Evolutionary conservation across 2,797 vertebrate species (phyloP).

Genomic region (Cuculus canorus): DNA sequence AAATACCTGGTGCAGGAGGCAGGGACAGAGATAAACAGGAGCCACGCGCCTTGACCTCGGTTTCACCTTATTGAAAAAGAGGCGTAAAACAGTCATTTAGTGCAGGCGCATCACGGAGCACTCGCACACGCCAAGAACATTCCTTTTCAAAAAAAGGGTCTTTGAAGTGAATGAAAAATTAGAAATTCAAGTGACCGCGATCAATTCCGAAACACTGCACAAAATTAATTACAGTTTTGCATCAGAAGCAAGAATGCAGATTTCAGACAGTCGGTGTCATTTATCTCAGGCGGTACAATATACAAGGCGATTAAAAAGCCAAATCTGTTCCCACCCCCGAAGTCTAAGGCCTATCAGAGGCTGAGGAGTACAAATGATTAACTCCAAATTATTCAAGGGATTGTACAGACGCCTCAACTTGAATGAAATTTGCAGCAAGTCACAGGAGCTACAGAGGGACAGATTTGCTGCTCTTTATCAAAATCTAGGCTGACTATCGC

Average conservation of each 20-base stretch:
- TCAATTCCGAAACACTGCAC: constrained; percentile 95
- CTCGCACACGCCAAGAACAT: constrained; percentile 56
- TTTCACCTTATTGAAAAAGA: constrained; percentile 81
- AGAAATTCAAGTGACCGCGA: constrained; percentile 90
- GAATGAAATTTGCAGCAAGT: constrained; percentile 78
- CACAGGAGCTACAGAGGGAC: constrained; percentile 68
- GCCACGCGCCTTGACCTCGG: constrained; percentile 77
- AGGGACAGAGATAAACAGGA: constrained; percentile 67
- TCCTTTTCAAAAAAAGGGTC: constrained; percentile 60
- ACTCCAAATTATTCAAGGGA: constrained; percentile 89
- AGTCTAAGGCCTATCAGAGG: constrained; percentile 82
- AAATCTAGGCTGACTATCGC: constrained; percentile 78
- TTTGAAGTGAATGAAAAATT: constrained; percentile 90
- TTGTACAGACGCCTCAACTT: constrained; percentile 79
- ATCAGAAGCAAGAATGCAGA: constrained; percentile 85
- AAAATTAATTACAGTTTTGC: constrained; percentile 96
- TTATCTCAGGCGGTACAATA: constrained; percentile 80
- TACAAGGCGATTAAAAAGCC: constrained; percentile 83
- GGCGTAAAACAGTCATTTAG: constrained; percentile 73
- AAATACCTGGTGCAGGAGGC: constrained; percentile 52
- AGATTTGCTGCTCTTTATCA: constrained; percentile 81
- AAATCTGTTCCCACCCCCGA: constrained; percentile 81
- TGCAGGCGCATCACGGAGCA: constrained; percentile 27
- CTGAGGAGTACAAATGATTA: constrained; percentile 87
- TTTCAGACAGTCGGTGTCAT: constrained; percentile 83